phyloP scores from a whole-genome alignment of 2,888 invertebrate genomes.

The Drosophila melanosoma region DNA sequence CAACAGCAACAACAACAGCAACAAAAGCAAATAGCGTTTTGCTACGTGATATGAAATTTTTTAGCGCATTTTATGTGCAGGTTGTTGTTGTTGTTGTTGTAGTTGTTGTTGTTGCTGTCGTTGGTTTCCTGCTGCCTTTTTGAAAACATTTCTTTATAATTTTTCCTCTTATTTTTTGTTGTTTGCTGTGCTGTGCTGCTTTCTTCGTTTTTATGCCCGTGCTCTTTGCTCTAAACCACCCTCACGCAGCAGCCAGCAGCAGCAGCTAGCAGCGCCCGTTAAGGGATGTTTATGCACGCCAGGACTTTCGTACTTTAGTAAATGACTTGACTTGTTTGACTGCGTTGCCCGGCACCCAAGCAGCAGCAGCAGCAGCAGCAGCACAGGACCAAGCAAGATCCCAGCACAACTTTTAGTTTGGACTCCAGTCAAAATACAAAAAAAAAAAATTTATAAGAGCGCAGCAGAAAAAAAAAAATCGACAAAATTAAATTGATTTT shows the following conservation, averaged over 20 bases:
- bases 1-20: conserved; percentile 31
- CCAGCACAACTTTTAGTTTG: conserved; percentile 61
- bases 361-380: neutral
- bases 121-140: conserved; percentile 55
- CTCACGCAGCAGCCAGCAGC: conserved; percentile 45
- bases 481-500: conserved; percentile 77
- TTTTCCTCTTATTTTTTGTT: conserved; percentile 37
- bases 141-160: conserved; percentile 75
- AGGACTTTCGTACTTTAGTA: conserved; percentile 76
- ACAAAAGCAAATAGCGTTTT: conserved; percentile 26
- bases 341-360: conserved; percentile 58
- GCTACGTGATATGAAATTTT: conserved; percentile 78
- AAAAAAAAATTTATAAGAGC: conserved; percentile 4
- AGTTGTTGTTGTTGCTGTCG: conserved; percentile 20
- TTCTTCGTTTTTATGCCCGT: conserved; percentile 44
- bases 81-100: conserved; percentile 46
- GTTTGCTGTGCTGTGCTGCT: conserved; percentile 14
- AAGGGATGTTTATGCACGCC: conserved; percentile 70
- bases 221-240: conserved; percentile 68
- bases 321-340: conserved; percentile 79
- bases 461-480: conserved; percentile 25
- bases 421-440: conserved; percentile 27
- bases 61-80: conserved; percentile 76
- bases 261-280: conserved; percentile 36
- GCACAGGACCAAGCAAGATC: conserved; percentile 25